These are phyloP conservation scores for Onthophagus taurus DNA, from an alignment of 1,140 invertebrate species.

Conservation along the genomic window DNA sequence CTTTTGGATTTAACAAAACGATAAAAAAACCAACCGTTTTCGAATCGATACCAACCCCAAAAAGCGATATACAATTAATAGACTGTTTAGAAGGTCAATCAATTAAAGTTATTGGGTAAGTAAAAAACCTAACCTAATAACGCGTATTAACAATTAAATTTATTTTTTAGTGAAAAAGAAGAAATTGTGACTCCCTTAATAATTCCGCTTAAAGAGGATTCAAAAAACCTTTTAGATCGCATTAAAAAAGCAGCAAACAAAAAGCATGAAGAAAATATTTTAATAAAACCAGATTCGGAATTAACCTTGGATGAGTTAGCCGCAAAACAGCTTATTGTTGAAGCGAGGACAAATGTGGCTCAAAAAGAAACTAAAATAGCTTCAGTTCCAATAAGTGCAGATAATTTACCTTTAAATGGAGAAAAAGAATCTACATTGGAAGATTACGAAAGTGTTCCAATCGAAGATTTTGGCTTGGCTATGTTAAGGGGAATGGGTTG, in stretches of 20 bases:
- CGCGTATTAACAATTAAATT: slow-evolving; percentile 17
- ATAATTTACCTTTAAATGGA: slow-evolving; percentile 23
- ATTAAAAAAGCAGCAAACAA: slow-evolving; percentile 19
- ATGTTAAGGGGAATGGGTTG: slow-evolving; percentile 94
- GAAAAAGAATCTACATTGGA: slow-evolving; percentile 55
- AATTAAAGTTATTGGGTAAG: slow-evolving; percentile 62
- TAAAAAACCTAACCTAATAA: slow-evolving; percentile 18
- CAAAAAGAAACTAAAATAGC: slow-evolving; percentile 21
- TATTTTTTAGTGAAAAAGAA: slow-evolving; percentile 43
- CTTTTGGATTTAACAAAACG: too few species aligned
- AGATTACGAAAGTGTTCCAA: slow-evolving; percentile 85
- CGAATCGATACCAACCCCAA: too few species aligned
- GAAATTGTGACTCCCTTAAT: slow-evolving; percentile 45
- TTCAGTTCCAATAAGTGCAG: slow-evolving; percentile 19
- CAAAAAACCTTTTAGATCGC: slow-evolving; percentile 40
- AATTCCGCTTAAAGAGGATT: slow-evolving; percentile 50
- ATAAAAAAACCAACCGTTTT: too few species aligned
- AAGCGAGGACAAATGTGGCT: slow-evolving; percentile 30
- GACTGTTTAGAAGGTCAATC: slow-evolving; percentile 64
- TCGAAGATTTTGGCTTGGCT: slow-evolving; percentile 80
- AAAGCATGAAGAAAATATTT: slow-evolving; percentile 24
- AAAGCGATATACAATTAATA: slow-evolving; percentile 53
- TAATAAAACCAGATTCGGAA: slow-evolving; percentile 29
- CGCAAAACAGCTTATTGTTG: slow-evolving; percentile 35
- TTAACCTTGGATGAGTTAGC: slow-evolving; percentile 46